These are phyloP conservation scores for Mycetomoellerius zeteki DNA, from an alignment of 1,140 invertebrate species.

Conservation along the genomic window DNA sequence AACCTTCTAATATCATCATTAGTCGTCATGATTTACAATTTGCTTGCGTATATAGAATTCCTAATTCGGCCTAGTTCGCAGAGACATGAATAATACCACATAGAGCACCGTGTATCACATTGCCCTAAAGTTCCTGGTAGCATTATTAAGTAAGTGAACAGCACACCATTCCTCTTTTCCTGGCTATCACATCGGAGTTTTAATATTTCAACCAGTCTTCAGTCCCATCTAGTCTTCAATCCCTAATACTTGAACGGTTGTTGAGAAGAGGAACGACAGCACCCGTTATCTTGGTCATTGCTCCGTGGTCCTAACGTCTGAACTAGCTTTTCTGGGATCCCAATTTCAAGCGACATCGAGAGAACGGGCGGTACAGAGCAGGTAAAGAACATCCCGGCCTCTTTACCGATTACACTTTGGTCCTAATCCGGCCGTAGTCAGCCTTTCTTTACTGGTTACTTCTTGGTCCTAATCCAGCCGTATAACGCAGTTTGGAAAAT, in stretches of 20 bases:
- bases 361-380: background rate
- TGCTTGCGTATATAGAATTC: slow-evolving; percentile 1
- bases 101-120: background rate
- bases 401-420: background rate
- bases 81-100: background rate
- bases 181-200: slow-evolving; percentile 6
- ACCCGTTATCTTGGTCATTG: background rate
- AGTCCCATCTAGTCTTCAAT: background rate
- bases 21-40: slow-evolving; percentile 22
- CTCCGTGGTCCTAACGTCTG: slow-evolving; percentile 8
- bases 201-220: slow-evolving; percentile 2
- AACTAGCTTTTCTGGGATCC: slow-evolving; percentile 2
- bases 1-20: background rate
- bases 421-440: slow-evolving; percentile 5
- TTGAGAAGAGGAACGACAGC: slow-evolving; percentile 26
- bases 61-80: background rate
- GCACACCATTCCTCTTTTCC: background rate
- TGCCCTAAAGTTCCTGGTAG: background rate
- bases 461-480: slow-evolving; percentile 15
- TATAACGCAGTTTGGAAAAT: background rate
- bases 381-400: background rate
- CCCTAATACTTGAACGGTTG: background rate
- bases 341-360: background rate
- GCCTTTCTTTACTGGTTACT: slow-evolving; percentile 18
- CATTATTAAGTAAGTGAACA: background rate